Evolutionary conservation across 1,140 invertebrate species (phyloP), one percentile per base, ranked within the genome.

Genomic region (Drosophila repleta): DNA sequence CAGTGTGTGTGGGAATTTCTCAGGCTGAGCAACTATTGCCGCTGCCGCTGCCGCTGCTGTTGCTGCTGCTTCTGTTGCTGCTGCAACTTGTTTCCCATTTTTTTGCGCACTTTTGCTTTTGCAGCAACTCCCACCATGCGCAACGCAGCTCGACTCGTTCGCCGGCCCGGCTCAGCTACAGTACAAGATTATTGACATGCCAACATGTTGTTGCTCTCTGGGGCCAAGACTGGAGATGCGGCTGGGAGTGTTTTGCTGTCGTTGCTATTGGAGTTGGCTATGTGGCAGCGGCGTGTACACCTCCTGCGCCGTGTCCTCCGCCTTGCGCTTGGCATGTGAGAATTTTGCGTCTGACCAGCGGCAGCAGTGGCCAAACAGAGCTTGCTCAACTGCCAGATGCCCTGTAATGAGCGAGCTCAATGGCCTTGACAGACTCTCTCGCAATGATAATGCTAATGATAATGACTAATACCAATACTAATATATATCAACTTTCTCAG

Each of bases 121-220:
- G 17, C 45, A 21, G 53, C 69, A 72, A 72, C 69, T 72, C 67
- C 67, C 67, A 70, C 67, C 66, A 48, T 17, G 57, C 8, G 8
- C 29, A 32, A 32, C 29, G 10, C 29, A 32, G 3, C 29, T 32
- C 29, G 29, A 32, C 32, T 35, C 32, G 32, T 11, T 35, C 29
- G 29, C 1, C 8, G 32, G 32, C 32, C 3, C 29, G 58, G 46
- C 53, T 70, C 35, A 45, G 58, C 48, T 48, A n/a, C 41, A 52
- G 32, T 77, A 81, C 83, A 87, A 85, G 82, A 85, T 85, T 82
- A 85, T 87, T 85, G 82, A 82, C 82, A 85, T 85, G 82, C 82
- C 82, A 85, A 87, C 82, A 85, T 82, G 82, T 85, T 85, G 81
- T 76, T 83, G 82, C 79, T 80, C 75, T 83, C 68, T 71, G 53